Conservation (phyloP, 2,888 invertebrate genomes). For the Gymnoscelis rufifasciata region DNA sequence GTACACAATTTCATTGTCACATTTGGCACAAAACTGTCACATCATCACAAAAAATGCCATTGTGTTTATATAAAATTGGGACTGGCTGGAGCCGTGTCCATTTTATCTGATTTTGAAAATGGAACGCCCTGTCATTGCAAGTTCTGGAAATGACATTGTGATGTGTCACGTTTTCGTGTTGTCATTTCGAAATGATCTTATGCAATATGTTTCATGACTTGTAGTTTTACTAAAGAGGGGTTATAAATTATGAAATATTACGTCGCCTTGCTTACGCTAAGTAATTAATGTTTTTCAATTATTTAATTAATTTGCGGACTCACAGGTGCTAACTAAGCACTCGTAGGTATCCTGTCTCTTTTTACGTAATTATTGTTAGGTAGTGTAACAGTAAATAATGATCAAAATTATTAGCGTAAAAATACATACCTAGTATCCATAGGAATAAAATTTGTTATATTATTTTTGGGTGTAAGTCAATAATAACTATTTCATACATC, state of each 20-base stretch:
- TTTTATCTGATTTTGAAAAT: slow-evolving; percentile 28
- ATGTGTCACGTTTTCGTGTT: slow-evolving; percentile 12
- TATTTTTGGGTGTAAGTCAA: too few species aligned
- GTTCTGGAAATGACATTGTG: slow-evolving; percentile 8
- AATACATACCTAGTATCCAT: too few species aligned
- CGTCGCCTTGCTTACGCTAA: too few species aligned
- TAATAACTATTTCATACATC: too few species aligned
- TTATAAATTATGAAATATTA: not conserved
- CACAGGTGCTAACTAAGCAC: too few species aligned
- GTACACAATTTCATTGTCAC: slow-evolving; percentile 25
- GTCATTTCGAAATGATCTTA: slow-evolving; percentile 3
- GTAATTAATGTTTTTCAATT: not conserved
- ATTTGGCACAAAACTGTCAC: slow-evolving; percentile 41
- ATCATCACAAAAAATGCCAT: slow-evolving; percentile 43
- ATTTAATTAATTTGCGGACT: not conserved
- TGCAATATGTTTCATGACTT: slow-evolving; percentile 6
- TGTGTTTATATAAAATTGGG: slow-evolving; percentile 22
- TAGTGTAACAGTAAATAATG: too few species aligned
- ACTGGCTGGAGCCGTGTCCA: slow-evolving; percentile 23
- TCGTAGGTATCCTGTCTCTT: too few species aligned
- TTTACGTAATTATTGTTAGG: too few species aligned
- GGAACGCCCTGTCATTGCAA: slow-evolving; percentile 24
- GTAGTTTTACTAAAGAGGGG: not conserved
- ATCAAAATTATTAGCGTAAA: too few species aligned
- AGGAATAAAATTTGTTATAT: too few species aligned